Percentiles rank a stretch among this genome's conserved stretches.
These are phyloP conservation scores for Platorchestia sp. DNA, from an alignment of 1,140 invertebrate genomes.

Conservation along the genomic window DNA sequence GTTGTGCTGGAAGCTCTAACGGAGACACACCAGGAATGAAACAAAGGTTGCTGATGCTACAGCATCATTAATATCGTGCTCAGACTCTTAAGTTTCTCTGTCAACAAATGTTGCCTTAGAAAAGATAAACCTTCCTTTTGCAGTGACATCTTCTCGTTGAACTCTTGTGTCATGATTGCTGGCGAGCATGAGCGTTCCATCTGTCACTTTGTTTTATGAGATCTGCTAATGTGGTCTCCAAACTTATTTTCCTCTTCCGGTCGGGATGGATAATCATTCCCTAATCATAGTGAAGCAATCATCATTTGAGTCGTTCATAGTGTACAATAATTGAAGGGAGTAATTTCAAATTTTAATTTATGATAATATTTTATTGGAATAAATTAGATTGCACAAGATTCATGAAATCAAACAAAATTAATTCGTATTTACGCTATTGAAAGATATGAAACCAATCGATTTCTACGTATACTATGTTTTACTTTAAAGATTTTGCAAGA, in stretches of 20 bases:
- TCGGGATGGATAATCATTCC: background rate
- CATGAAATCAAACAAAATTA: background rate
- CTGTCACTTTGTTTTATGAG: background rate
- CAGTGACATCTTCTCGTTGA: background rate
- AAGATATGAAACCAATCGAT: background rate
- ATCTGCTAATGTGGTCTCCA: background rate
- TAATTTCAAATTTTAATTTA: background rate
- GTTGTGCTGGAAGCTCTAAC: background rate
- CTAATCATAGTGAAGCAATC: background rate
- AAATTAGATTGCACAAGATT: background rate
- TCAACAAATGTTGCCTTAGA: background rate
- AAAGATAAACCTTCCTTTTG: background rate
- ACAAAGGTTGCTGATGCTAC: background rate
- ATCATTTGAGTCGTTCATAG: background rate
- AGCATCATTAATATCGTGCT: background rate
- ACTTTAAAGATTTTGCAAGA: background rate
- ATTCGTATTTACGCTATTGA: background rate
- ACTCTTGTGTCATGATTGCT: background rate
- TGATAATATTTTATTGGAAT: background rate
- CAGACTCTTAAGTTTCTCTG: background rate
- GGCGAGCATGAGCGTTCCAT: background rate
- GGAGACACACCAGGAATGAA: background rate
- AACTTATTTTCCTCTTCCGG: conserved; percentile 1
- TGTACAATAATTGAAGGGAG: background rate
- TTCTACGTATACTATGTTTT: background rate